Evolutionary conservation across 2,888 invertebrate species (phyloP), one percentile per base, ranked within the genome.

Genomic region (Eledona agricola): DNA sequence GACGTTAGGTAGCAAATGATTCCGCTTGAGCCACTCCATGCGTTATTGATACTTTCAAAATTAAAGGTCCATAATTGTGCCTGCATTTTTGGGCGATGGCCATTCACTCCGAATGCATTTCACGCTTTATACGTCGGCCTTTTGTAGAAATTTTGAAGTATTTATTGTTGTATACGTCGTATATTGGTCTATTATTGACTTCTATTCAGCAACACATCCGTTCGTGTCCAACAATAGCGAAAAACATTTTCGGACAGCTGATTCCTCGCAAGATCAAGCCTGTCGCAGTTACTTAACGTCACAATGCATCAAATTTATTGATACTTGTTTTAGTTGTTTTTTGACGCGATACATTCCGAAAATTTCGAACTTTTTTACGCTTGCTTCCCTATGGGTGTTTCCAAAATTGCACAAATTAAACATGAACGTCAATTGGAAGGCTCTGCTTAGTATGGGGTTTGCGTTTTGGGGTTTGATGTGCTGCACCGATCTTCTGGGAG

Each of bases 161-260:
- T 40, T 50, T 50, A 50, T 50, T 50, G 40, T 42, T 32, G 12
- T 23, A 15, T 6, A 16, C 50, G 31, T 40, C 40, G 10, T 29
- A 42, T 50, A 40, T 50, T 42, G 50, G 50, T 29, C 50, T 32
- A 42, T 38, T 38, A 38, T 50, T 50, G 50, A 50, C 50, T 50
- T 29, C 32, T 42, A 31, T 50, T 50, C 40, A 50, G 25, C 37
- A 16, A 5, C 26, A 31, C 32, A 17, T 35, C 28, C 28, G 17
- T 28, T 25, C 19, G 16, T 20, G 9, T n/a, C 5, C 12, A 40
- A 25, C 19, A 40, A 49, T 16, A 20, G 20, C 4, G 11, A 32
- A 23, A n/a, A 16, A 32, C 10, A 34, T 15, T 32, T 32, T 32
- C 12, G n/a, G 37, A 34, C 47, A 37, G 47, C 31, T 40, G 50